Conservation (phyloP, 1,140 invertebrate genomes). For the Chrysopa pallens region DNA sequence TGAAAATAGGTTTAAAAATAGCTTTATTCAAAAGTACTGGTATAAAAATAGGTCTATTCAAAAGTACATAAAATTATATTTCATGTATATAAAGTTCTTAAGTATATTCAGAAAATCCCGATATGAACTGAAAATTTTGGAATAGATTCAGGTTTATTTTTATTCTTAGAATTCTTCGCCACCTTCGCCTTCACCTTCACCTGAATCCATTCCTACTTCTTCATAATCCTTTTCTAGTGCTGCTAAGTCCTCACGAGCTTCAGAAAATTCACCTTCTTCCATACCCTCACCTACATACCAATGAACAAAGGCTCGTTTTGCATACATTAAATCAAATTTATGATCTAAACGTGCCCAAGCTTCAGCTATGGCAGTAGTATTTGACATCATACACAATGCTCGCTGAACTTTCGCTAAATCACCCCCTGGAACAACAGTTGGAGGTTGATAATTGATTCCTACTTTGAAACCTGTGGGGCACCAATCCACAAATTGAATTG, state of each 20-base stretch:
- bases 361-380: slow-evolving; percentile 74
- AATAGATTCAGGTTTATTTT: no score
- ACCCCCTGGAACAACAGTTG: slow-evolving; percentile 58
- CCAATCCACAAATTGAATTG: slow-evolving; percentile 70
- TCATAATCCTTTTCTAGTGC: background rate
- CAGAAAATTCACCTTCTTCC: slow-evolving; percentile 73
- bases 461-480: slow-evolving; percentile 71
- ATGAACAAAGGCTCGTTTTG: slow-evolving; percentile 70
- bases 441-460: slow-evolving; percentile 70
- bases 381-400: slow-evolving; percentile 71
- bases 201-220: slow-evolving; percentile 34
- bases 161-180: slow-evolving; percentile 44
- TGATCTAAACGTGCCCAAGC: slow-evolving; percentile 61
- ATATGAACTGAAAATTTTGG: no score
- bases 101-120: no score
- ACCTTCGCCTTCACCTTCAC: slow-evolving; percentile 44
- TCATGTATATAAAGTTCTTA: no score
- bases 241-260: slow-evolving; percentile 51
- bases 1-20: no score
- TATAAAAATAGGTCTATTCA: no score
- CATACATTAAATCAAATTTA: slow-evolving; percentile 72
- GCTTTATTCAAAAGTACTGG: no score
- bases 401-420: slow-evolving; percentile 67
- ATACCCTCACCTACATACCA: slow-evolving; percentile 77
- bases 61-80: no score